phyloP scores from a whole-genome alignment of 1,140 invertebrate species.

The Heliconius eleuchia region DNA sequence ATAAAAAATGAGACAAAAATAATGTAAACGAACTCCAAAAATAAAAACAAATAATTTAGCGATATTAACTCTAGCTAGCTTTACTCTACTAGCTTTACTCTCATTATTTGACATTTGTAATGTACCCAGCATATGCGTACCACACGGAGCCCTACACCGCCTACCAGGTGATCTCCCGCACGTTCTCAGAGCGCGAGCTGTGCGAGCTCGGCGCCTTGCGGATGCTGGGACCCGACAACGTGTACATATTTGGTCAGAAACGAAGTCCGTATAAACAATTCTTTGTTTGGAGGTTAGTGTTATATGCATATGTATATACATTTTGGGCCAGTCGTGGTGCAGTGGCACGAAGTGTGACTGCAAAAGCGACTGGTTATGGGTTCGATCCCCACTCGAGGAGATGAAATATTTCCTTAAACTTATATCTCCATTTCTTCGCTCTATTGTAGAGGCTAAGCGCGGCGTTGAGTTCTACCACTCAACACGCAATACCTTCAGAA shows the following conservation, averaged over 20 bases:
- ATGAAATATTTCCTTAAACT: too few relatives aligned
- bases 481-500: too few relatives aligned
- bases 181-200: slow-evolving; percentile 70
- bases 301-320: neutral
- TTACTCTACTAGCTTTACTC: neutral
- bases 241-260: slow-evolving; percentile 76
- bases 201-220: slow-evolving; percentile 75
- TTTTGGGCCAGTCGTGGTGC: too few relatives aligned
- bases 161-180: slow-evolving; percentile 70
- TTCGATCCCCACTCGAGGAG: too few relatives aligned
- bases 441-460: too few relatives aligned
- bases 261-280: slow-evolving; percentile 77
- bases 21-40: too few relatives aligned
- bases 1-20: neutral
- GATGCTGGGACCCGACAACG: slow-evolving; percentile 67
- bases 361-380: too few relatives aligned
- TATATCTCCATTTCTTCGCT: too few relatives aligned
- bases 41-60: too few relatives aligned
- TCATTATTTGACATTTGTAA: neutral
- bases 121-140: slow-evolving; percentile 63
- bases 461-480: too few relatives aligned
- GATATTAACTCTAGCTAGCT: too few relatives aligned
- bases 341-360: too few relatives aligned
- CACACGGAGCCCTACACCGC: slow-evolving; percentile 79
- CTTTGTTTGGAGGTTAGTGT: slow-evolving; percentile 71